These are phyloP conservation scores for Lasiurus cinereus DNA, from an alignment of 2,113 vertebrate genomes.

Conservation along the genomic window DNA sequence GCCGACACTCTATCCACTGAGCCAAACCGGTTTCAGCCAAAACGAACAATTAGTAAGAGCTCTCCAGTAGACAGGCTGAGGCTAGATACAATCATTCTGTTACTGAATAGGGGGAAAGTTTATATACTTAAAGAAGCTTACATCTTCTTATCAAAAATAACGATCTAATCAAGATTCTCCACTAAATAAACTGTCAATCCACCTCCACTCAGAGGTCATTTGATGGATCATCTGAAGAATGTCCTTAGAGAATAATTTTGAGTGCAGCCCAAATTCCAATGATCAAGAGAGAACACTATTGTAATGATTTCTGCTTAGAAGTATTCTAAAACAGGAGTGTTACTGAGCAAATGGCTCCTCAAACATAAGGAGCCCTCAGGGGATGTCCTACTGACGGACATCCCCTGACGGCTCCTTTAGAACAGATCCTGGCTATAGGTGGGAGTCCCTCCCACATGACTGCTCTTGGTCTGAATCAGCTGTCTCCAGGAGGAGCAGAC, in stretches of 20 bases:
- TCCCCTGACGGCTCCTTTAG: no score
- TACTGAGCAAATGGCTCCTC: background rate
- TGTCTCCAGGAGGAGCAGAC: background rate
- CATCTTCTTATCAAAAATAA: background rate
- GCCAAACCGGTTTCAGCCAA: background rate
- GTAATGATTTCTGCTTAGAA: slow-evolving; percentile 7
- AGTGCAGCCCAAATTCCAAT: background rate
- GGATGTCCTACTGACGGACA: background rate
- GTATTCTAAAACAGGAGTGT: background rate
- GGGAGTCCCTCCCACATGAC: background rate
- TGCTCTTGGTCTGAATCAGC: background rate
- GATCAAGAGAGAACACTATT: background rate
- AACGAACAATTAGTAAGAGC: background rate
- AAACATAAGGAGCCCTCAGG: no score
- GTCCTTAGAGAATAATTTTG: slow-evolving; percentile 1
- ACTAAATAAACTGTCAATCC: background rate
- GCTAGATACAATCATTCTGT: background rate
- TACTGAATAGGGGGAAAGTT: background rate
- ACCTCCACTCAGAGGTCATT: background rate
- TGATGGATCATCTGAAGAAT: background rate
- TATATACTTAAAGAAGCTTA: background rate
- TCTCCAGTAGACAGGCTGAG: background rate
- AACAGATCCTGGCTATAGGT: background rate
- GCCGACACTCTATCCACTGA: no score
- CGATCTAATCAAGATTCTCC: background rate